Percentiles rank a stretch among this genome's conserved stretches.
Conservation (phyloP, 2,888 invertebrate genomes). For the Zygothrica quintamaculata region DNA sequence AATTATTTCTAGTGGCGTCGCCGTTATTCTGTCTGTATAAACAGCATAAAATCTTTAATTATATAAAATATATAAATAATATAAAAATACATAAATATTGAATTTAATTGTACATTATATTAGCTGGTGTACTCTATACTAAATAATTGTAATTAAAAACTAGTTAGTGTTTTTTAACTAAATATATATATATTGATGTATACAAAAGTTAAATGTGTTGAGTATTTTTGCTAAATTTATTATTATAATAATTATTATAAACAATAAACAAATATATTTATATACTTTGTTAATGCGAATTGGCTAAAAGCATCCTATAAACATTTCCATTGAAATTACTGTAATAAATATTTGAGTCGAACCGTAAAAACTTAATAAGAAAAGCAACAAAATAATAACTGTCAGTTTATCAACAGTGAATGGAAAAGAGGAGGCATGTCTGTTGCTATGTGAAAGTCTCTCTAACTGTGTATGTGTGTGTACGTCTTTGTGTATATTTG, state of each 20-base stretch:
- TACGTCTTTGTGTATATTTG: slow-evolving; percentile 9
- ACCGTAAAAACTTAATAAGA: slow-evolving; percentile 13
- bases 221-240: slow-evolving; percentile 63
- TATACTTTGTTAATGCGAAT: slow-evolving; percentile 27
- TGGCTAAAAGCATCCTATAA: slow-evolving; percentile 7
- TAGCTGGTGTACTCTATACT: slow-evolving; percentile 45
- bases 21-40: too few relatives aligned
- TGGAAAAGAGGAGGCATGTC: slow-evolving; percentile 30
- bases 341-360: slow-evolving; percentile 1
- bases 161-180: slow-evolving; percentile 67
- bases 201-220: too few relatives aligned
- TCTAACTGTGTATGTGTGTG: slow-evolving; percentile 10
- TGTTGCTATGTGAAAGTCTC: slow-evolving; percentile 27
- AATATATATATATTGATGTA: slow-evolving; percentile 44
- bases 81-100: background rate
- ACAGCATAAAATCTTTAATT: too few relatives aligned
- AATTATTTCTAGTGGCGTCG: slow-evolving; percentile 31
- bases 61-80: background rate
- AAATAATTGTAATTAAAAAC: slow-evolving; percentile 45
- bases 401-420: slow-evolving; percentile 31
- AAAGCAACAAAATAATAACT: slow-evolving; percentile 27
- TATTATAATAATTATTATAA: too few relatives aligned
- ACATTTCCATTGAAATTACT: slow-evolving; percentile 24
- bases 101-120: slow-evolving; percentile 1
- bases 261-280: slow-evolving; percentile 23